Percentiles rank a stretch among this genome's conserved stretches.
Evolutionary conservation across 2,113 vertebrate species (phyloP).

Genomic region (Melospiza melodia): DNA sequence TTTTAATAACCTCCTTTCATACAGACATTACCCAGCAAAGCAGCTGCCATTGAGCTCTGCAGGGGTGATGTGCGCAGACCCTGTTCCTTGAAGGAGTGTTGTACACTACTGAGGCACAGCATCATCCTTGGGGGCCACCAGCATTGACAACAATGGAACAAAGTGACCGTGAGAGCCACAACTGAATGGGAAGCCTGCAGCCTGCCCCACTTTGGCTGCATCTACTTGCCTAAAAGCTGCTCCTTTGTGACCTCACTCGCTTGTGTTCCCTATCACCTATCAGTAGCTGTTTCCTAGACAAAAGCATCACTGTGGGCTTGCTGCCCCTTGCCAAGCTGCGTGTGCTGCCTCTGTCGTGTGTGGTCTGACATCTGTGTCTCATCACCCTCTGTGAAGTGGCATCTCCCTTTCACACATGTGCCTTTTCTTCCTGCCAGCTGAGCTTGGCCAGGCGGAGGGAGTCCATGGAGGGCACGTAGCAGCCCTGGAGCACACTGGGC

Average conservation of each 20-base stretch:
- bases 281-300: not conserved
- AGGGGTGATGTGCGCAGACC: rapidly evolving
- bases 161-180: not conserved
- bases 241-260: not conserved
- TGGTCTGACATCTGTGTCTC: slow-evolving; percentile 27
- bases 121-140: not conserved
- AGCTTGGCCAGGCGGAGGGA: not conserved
- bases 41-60: not conserved
- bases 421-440: not conserved
- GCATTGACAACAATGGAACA: not conserved
- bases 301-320: rapidly evolving
- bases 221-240: not conserved
- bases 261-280: not conserved
- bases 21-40: not conserved
- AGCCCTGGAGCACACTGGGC: not conserved
- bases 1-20: slow-evolving; percentile 1
- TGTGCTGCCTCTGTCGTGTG: not conserved
- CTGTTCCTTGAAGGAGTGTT: not conserved
- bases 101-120: not conserved
- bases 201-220: rapidly evolving
- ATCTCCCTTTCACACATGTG: not conserved
- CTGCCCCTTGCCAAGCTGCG: not conserved
- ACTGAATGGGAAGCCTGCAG: not conserved
- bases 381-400: not conserved
- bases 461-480: not conserved